Conservation (phyloP, 2,797 vertebrate species). For the Rhabdophis nuchalis region DNA sequence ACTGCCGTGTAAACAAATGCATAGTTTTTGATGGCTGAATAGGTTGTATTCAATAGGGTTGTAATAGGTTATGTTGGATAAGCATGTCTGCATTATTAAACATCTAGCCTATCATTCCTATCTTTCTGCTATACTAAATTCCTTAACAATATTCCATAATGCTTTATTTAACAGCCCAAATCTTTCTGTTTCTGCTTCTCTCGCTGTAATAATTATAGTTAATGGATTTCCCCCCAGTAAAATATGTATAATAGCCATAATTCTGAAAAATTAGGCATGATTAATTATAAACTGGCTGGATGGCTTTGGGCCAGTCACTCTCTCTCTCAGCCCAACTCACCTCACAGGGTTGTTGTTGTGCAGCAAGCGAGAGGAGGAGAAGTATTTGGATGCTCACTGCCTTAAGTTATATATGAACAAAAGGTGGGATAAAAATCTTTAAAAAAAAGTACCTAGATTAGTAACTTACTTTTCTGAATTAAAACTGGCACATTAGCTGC, state of each 20-base stretch:
- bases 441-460: not conserved
- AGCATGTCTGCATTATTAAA: not conserved
- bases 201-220: not conserved
- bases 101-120: not conserved
- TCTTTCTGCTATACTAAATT: not conserved
- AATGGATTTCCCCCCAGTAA: not conserved
- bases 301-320: not conserved
- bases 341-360: not conserved
- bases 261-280: not conserved
- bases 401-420: not conserved
- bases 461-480: not conserved
- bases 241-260: not conserved
- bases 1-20: not conserved
- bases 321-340: not conserved
- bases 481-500: not conserved
- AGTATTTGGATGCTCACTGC: not conserved
- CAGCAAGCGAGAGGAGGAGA: not conserved
- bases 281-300: not conserved
- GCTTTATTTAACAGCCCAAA: not conserved
- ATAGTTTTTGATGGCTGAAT: not conserved
- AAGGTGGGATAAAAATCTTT: not conserved
- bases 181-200: not conserved
- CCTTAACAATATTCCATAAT: not conserved
- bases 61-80: not conserved
- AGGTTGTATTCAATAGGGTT: not conserved